Evolutionary conservation across 2,113 vertebrate genomes (phyloP).

Genomic region (Rhodinocichla rosea): DNA sequence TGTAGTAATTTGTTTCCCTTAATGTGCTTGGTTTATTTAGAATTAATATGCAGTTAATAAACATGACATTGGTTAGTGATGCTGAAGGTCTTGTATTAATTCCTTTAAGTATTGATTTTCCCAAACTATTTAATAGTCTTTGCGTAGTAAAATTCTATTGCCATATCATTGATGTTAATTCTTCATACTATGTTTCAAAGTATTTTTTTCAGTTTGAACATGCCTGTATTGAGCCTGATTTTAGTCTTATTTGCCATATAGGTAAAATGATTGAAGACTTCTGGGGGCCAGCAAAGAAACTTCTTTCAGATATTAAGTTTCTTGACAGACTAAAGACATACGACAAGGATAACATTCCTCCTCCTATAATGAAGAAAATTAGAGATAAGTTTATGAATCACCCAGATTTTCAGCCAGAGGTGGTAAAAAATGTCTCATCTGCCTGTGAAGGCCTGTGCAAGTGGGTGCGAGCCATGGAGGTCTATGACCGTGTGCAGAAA

Average conservation of each 20-base stretch:
- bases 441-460: constrained; percentile 93
- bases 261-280: constrained; percentile 94
- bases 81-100: background rate
- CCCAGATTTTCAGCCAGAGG: constrained; percentile 84
- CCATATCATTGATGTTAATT: background rate
- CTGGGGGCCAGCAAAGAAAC: constrained; percentile 89
- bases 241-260: constrained; percentile 49
- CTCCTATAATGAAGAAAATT: constrained; percentile 82
- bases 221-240: background rate
- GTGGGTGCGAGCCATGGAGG: constrained; percentile 92
- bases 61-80: background rate
- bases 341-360: constrained; percentile 88
- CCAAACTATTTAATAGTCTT: background rate
- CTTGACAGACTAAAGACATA: constrained; percentile 85
- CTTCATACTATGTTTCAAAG: background rate
- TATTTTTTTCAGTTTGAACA: background rate
- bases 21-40: background rate
- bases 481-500: constrained; percentile 87
- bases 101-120: background rate
- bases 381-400: constrained; percentile 86
- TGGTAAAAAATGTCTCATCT: constrained; percentile 90
- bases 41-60: background rate
- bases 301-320: constrained; percentile 89
- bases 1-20: background rate
- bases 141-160: background rate